These are phyloP conservation scores for Liodrosophila aerea DNA, from an alignment of 2,888 invertebrate species.

Conservation along the genomic window DNA sequence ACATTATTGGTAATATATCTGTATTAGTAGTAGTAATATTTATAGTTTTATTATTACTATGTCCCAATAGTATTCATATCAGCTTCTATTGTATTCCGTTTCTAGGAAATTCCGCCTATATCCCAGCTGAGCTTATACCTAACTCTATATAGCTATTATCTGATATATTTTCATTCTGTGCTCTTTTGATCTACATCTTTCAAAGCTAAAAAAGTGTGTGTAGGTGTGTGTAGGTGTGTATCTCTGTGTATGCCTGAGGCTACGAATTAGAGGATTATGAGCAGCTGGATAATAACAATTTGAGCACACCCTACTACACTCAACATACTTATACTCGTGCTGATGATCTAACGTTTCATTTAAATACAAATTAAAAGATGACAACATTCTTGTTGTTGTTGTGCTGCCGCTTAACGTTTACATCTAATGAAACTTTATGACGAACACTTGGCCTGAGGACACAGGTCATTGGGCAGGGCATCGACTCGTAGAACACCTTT, in stretches of 20 bases:
- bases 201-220: background rate
- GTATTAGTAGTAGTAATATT: no score
- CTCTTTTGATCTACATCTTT: no score
- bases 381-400: conserved; percentile 35
- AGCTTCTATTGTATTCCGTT: no score
- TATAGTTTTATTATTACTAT: no score
- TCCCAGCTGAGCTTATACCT: background rate
- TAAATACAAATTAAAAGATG: conserved; percentile 78
- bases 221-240: background rate
- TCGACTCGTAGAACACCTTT: conserved; percentile 47
- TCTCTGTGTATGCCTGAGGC: conserved; percentile 14
- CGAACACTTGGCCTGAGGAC: conserved; percentile 58
- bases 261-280: conserved; percentile 39
- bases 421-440: conserved; percentile 73
- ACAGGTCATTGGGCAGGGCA: conserved; percentile 36
- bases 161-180: no score
- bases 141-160: no score
- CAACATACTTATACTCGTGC: conserved; percentile 14
- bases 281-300: conserved; percentile 48
- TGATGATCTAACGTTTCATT: conserved; percentile 65
- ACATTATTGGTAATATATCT: no score
- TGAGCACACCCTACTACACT: conserved; percentile 25
- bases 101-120: no score
- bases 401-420: conserved; percentile 51
- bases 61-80: no score